Base-by-base conservation (phyloP, 30 jellyfish, hydroid and myxozoan genomes). In the Morbakka virulenta region DNA sequence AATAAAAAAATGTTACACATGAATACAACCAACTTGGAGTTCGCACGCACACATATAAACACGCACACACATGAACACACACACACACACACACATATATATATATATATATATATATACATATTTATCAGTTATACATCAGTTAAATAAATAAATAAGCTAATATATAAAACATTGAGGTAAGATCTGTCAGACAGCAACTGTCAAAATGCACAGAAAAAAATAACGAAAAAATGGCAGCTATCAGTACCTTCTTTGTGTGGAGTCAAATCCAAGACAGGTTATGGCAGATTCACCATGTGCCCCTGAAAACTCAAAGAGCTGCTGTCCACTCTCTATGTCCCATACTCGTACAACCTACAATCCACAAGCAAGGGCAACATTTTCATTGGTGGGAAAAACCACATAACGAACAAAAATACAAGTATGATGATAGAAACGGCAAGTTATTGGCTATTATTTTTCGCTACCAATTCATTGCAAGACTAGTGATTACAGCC, bases 281-380 rank as follows among this genome's bases (percentile, higher is more conserved):
- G 96, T 85, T n/a, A 92, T 76, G 4, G 96, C 93, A 13, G 64
- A 35, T 20, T 69, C 94, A 2, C 78, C 90, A 53, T 92, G 98
- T 1, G 95, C 98, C 35, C 77, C 70, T 2, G 96, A 92, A 76
- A 75, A 92, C 57, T 92, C 98, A 52, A 92, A 85, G 21, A 92
- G 89, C 28, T 87, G 72, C 50, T 66, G 72, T 52, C 98, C 96
- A 53, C 79, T 81, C 32, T 78, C 85, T 64, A 92, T 74, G 62
- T 92, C 96, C 98, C 98, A 92, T 30, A 92, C 95, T 69, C 94
- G 80, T 30, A 92, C 85, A 49, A 84, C 87, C 95, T 84, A 35
- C 11, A 71, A 35, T n/a, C 33, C 20, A 41, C 26, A 0, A 41
- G 21, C 50, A 20, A 65, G 28, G 26, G 0, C 3, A 52, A 57